phyloP scores from a whole-genome alignment of 2,888 invertebrate species.

The Cremastinae sp. region DNA sequence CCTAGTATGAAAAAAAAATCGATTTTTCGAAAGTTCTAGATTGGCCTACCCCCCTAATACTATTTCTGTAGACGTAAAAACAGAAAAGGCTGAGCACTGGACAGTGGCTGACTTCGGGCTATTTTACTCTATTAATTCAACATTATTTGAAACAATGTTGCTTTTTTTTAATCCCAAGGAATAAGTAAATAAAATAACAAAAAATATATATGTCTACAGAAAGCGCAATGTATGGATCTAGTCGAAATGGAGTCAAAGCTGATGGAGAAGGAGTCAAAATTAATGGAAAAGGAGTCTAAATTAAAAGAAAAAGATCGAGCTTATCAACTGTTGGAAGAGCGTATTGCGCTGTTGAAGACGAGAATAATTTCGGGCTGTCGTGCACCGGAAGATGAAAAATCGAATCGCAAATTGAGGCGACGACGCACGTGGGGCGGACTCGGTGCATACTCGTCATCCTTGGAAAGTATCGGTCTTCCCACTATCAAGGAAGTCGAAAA shows the following conservation, averaged over 20 bases:
- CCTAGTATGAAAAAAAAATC: too few relatives aligned
- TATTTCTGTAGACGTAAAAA: too few relatives aligned
- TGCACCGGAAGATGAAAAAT: constrained; percentile 50
- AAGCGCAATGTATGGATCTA: constrained; percentile 59
- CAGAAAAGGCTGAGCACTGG: too few relatives aligned
- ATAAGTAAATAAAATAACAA: too few relatives aligned
- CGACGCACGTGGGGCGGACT: constrained; percentile 76
- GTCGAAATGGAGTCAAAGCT: constrained; percentile 66
- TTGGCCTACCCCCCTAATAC: too few relatives aligned
- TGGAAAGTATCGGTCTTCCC: constrained; percentile 41
- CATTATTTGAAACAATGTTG: too few relatives aligned
- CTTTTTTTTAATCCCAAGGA: too few relatives aligned
- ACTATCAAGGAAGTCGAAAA: constrained; percentile 62
- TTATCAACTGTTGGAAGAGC: constrained; percentile 73
- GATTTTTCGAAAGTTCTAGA: too few relatives aligned
- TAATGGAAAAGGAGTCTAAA: constrained; percentile 68
- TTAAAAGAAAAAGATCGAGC: constrained; percentile 68
- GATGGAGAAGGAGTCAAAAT: constrained; percentile 50
- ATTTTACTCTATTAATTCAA: too few relatives aligned
- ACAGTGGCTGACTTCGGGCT: too few relatives aligned
- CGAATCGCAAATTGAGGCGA: constrained; percentile 68
- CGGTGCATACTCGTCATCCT: constrained; percentile 41
- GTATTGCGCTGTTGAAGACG: constrained; percentile 75
- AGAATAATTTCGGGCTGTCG: constrained; percentile 70
- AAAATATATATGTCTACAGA: constrained; percentile 63